Evolutionary conservation across 2,888 invertebrate genomes (phyloP).

Genomic region (Heliconius sara): DNA sequence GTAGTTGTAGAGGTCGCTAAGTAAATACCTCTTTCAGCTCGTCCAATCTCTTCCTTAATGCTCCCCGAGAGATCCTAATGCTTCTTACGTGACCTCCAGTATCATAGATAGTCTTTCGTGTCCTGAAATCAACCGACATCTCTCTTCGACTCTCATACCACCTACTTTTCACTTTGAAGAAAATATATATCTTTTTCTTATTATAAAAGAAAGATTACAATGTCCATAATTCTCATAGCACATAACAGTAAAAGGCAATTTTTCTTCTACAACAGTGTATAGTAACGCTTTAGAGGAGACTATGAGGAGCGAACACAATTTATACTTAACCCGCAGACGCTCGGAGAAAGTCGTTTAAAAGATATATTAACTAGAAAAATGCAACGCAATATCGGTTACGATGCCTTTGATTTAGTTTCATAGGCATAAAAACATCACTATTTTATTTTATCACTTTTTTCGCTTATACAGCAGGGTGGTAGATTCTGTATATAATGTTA

Average conservation of each 20-base stretch:
- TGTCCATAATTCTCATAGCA: neutral
- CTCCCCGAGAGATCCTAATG: too few relatives aligned
- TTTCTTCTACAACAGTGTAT: conserved; percentile 32
- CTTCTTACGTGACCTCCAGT: too few relatives aligned
- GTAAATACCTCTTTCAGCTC: too few relatives aligned
- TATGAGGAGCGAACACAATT: conserved; percentile 56
- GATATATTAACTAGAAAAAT: conserved; percentile 69
- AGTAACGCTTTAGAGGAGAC: conserved; percentile 35
- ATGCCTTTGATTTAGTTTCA: conserved; percentile 51
- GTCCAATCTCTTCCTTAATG: too few relatives aligned
- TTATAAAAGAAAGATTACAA: neutral
- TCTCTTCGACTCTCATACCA: too few relatives aligned
- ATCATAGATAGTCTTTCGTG: too few relatives aligned
- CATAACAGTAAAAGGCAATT: conserved; percentile 25
- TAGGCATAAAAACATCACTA: neutral
- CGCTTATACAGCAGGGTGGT: too few relatives aligned
- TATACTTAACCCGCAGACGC: conserved; percentile 56
- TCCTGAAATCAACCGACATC: too few relatives aligned
- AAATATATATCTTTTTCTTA: neutral
- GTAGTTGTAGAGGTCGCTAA: too few relatives aligned
- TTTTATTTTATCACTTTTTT: neutral
- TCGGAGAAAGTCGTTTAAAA: conserved; percentile 65
- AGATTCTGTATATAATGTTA: too few relatives aligned
- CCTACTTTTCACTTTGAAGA: neutral
- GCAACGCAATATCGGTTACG: conserved; percentile 61